Evolutionary conservation across 2,888 invertebrate genomes (phyloP).

Genomic region (Sinodicranocentrus sp.): DNA sequence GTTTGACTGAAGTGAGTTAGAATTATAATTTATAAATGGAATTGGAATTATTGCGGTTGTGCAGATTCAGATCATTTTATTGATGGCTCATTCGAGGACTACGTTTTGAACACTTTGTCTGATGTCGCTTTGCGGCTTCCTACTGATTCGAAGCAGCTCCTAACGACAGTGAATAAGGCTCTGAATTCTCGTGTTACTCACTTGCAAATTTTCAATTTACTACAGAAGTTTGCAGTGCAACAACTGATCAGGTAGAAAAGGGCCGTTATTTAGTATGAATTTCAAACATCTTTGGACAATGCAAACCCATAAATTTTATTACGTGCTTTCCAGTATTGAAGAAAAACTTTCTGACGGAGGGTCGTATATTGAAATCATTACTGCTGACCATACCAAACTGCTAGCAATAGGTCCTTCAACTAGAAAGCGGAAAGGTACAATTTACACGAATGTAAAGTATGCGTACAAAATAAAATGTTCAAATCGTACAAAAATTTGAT

Average conservation of each 20-base stretch:
- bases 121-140: constrained; percentile 86
- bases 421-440: constrained; percentile 80
- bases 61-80: constrained; percentile 68
- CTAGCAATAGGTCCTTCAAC: constrained; percentile 78
- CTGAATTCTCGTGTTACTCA: constrained; percentile 81
- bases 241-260: constrained; percentile 84
- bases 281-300: no score
- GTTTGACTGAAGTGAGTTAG: not conserved
- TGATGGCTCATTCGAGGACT: constrained; percentile 82
- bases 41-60: not conserved
- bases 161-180: constrained; percentile 81
- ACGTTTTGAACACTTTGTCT: constrained; percentile 84
- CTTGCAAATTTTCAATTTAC: constrained; percentile 84
- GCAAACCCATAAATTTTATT: no score
- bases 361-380: constrained; percentile 80
- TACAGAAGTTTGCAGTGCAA: constrained; percentile 89
- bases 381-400: constrained; percentile 82
- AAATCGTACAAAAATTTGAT: no score
- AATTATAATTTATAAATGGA: not conserved
- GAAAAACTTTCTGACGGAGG: constrained; percentile 80
- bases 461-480: not conserved
- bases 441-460: not conserved
- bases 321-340: no score
- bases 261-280: no score
- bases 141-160: constrained; percentile 84